Percentiles rank a stretch among this genome's conserved stretches.
These are phyloP conservation scores for Hyperopisus bebe DNA, from an alignment of 2,113 vertebrate species.

Conservation along the genomic window DNA sequence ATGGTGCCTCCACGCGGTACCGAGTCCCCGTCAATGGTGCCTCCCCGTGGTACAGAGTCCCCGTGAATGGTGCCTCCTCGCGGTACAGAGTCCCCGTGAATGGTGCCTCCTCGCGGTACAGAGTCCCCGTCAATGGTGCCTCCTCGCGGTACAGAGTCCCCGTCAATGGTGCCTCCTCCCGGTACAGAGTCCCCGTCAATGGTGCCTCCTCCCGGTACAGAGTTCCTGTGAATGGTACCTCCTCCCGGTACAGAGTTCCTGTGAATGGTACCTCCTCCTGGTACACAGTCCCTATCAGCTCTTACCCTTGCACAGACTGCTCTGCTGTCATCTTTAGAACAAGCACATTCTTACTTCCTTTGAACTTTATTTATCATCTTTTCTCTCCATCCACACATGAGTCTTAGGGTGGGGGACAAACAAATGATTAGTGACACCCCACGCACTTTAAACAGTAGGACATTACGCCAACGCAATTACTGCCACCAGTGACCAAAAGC, in stretches of 20 bases:
- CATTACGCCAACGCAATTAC: background rate
- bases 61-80: too few relatives aligned
- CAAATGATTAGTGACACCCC: background rate
- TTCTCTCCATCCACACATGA: background rate
- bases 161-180: too few relatives aligned
- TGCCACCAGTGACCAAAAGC: background rate
- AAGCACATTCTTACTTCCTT: background rate
- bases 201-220: too few relatives aligned
- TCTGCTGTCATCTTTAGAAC: background rate
- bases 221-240: background rate
- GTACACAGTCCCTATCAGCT: background rate
- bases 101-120: background rate
- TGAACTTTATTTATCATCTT: background rate
- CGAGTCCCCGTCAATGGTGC: background rate
- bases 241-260: background rate
- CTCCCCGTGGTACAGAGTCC: too few relatives aligned
- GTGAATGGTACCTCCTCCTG: background rate
- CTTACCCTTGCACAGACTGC: background rate
- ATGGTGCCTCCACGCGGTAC: background rate
- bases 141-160: too few relatives aligned
- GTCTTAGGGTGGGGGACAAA: background rate
- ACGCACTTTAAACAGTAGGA: background rate
- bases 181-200: background rate
- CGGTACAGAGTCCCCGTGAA: too few relatives aligned
- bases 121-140: background rate